Evolutionary conservation across 2,888 invertebrate genomes (phyloP).

Genomic region (Conchocele bisecta): DNA sequence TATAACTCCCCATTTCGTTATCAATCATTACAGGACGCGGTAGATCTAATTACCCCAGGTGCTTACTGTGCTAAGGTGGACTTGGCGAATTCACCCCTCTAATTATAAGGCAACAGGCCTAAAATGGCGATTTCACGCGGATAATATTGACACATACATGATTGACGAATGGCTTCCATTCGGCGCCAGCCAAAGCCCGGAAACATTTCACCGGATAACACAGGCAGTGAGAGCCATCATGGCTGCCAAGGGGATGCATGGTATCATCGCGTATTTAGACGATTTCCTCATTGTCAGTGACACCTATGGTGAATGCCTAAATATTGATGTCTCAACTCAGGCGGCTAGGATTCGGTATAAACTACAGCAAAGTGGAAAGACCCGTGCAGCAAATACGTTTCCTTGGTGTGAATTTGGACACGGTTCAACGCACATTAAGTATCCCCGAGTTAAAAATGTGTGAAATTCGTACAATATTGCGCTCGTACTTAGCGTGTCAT

Average conservation of each 20-base stretch:
- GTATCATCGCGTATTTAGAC: conserved; percentile 4
- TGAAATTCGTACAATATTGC: no score
- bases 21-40: conserved; percentile 17
- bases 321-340: no score
- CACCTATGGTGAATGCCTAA: conserved; percentile 14
- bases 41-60: conserved; percentile 14
- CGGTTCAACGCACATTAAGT: no score
- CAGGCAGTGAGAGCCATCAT: conserved; percentile 19
- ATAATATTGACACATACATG: conserved; percentile 10
- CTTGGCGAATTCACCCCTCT: conserved; percentile 2
- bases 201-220: conserved; percentile 15
- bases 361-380: no score
- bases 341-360: no score
- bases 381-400: no score
- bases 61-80: conserved; percentile 26
- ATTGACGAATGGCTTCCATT: conserved; percentile 20
- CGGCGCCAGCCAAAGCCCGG: conserved; percentile 5
- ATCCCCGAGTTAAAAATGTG: no score
- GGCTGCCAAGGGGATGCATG: neutral
- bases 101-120: no score
- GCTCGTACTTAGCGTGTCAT: no score
- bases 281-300: conserved; percentile 17
- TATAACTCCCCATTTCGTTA: conserved; percentile 2
- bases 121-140: conserved; percentile 20
- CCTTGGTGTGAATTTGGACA: no score